Percentiles rank a stretch among this genome's conserved stretches.
Evolutionary conservation across 2,888 invertebrate genomes (phyloP).

Genomic region (Ptychoptera contaminata): DNA sequence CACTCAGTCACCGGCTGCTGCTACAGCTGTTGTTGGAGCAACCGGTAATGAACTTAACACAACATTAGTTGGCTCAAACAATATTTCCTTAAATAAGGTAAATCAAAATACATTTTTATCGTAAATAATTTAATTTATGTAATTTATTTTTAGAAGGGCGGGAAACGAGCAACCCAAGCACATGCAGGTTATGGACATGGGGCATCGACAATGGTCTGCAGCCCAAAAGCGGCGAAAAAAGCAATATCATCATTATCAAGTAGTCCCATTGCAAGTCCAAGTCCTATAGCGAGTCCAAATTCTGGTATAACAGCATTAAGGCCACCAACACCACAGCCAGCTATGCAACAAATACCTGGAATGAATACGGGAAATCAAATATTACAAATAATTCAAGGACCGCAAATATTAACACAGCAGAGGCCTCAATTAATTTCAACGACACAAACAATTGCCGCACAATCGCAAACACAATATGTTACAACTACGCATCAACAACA

Average conservation of each 20-base stretch:
- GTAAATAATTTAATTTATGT: neutral
- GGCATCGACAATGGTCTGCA: constrained; percentile 30
- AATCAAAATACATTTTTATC: neutral
- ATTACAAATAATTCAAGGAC: constrained; percentile 17
- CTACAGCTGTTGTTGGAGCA: constrained; percentile 29
- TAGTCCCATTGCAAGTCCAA: constrained; percentile 30
- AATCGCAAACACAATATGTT: constrained; percentile 5
- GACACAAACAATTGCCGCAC: constrained; percentile 12
- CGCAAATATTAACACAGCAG: constrained; percentile 14
- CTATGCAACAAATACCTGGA: constrained; percentile 8
- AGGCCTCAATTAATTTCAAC: constrained; percentile 13
- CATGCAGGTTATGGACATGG: constrained; percentile 26
- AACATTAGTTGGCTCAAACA: constrained; percentile 32
- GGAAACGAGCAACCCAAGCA: constrained; percentile 20
- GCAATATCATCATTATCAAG: constrained; percentile 21
- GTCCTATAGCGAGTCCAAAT: constrained; percentile 31
- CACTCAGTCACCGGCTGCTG: constrained; percentile 30
- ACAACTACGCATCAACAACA: constrained; percentile 21
- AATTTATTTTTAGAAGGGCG: constrained; percentile 22
- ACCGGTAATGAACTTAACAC: constrained; percentile 32
- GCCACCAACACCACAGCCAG: constrained; percentile 27
- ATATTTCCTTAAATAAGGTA: constrained; percentile 32
- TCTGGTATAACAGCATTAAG: constrained; percentile 21
- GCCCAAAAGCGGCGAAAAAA: constrained; percentile 33
- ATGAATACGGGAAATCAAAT: constrained; percentile 16